Base-by-base conservation (phyloP, 2,888 invertebrate genomes). In the Tenthredo livida region DNA sequence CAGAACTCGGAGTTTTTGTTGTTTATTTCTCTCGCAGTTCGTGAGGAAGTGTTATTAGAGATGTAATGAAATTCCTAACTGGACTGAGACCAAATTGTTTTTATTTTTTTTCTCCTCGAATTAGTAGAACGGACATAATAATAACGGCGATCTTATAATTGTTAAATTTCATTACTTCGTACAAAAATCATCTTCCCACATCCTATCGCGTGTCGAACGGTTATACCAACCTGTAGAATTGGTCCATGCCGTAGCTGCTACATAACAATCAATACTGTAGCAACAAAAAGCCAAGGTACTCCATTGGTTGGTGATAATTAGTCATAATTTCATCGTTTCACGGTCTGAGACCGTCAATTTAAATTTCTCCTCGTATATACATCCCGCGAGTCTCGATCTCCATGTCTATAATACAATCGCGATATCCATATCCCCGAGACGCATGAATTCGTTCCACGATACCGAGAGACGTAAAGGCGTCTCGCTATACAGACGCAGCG, bases 361-460 rank as follows among this genome's bases (percentile, higher is more conserved):
- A 9, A 43, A 73, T 73, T 73, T 73, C 73, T 73, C 73, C 43
- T 43, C 73, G 43, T 73, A 43, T 73, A 43, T 17, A 73, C 17
- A 37, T 40, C 70, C 37, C 17, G n/a, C 70, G 40, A 33, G 70
- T n/a, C 33, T 54, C n/a, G n/a, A n/a, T n/a, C 54, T 72, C 70
- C n/a, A 4, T 17, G n/a, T n/a, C 15, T 12, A 17, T 33, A 70
- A 17, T 33, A 70, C 25, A 40, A 40, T 21, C 37, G 37, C 6
- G 73, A 40, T 21, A 72, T 21, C 72, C 37, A n/a, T 33, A n/a
- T 33, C 67, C 67, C 67, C 33, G 67, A 67, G 67, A 67, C 67
- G 67, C 70, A n/a, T 40, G 37, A 70, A 72, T 72, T 40, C 17
- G 40, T 72, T 72, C 73, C 43, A 43, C 73, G 43, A 73, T 67